Conservation (phyloP, 2,888 invertebrate genomes). For the Cylloceria caligata region DNA sequence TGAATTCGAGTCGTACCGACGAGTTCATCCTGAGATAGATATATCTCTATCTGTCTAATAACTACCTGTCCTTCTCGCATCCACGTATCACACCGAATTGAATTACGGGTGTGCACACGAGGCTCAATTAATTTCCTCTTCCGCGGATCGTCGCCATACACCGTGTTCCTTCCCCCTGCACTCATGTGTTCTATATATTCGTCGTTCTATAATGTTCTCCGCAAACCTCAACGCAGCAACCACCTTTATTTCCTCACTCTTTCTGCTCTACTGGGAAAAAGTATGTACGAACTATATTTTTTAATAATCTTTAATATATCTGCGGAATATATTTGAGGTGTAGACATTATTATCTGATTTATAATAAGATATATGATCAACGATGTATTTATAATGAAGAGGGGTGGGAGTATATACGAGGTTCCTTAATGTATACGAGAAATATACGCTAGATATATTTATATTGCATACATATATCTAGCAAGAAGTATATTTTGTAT, state of each 20-base stretch:
- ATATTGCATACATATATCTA: no score
- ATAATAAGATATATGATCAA: no score
- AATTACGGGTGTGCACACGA: slow-evolving; percentile 63
- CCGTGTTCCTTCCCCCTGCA: neutral
- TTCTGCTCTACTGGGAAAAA: neutral
- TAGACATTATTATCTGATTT: no score
- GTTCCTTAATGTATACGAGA: no score
- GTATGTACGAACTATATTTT: no score
- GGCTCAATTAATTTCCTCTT: slow-evolving; percentile 67
- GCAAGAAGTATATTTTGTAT: no score
- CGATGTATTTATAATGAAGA: no score
- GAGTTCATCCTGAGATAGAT: slow-evolving; percentile 7
- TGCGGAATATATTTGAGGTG: no score
- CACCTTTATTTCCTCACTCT: neutral
- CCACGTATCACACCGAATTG: slow-evolving; percentile 54
- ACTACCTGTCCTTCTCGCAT: slow-evolving; percentile 25
- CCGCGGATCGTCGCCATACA: slow-evolving; percentile 56
- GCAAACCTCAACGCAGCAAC: neutral
- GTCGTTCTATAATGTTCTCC: neutral
- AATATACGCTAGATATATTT: no score
- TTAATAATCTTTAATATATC: no score
- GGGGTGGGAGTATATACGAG: no score
- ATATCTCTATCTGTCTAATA: slow-evolving; percentile 32
- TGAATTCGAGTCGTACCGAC: slow-evolving; percentile 50
- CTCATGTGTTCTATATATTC: neutral